Conservation (phyloP, 2,888 invertebrate species). For the Rhagonycha lutea region DNA sequence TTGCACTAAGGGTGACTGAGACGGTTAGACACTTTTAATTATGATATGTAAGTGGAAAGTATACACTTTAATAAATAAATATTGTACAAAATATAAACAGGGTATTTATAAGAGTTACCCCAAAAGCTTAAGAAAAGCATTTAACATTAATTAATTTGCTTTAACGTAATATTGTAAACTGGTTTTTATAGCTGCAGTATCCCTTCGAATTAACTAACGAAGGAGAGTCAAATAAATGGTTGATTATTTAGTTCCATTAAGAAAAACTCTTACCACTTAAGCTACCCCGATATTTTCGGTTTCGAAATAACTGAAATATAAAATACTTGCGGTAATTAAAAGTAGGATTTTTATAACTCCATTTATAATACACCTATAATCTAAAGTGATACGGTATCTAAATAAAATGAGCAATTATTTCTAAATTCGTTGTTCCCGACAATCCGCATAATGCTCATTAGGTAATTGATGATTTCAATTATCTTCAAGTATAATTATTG, state of each 20-base stretch:
- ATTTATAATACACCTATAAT: neutral
- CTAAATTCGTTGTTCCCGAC: neutral
- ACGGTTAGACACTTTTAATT: conserved; percentile 49
- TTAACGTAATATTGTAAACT: neutral
- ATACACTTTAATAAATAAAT: conserved; percentile 34
- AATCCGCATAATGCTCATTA: neutral
- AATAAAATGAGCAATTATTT: neutral
- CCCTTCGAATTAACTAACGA: neutral
- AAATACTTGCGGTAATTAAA: neutral
- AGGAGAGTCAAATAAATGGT: neutral
- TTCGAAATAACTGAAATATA: neutral
- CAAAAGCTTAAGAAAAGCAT: neutral
- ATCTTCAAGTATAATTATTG: neutral
- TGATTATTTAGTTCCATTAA: neutral
- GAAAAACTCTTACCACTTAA: neutral
- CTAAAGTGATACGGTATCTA: neutral
- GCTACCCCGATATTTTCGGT: neutral
- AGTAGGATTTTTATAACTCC: neutral
- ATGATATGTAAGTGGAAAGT: conserved; percentile 45
- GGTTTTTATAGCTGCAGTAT: neutral
- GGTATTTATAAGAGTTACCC: conserved; percentile 11
- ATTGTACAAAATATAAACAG: neutral
- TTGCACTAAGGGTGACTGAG: conserved; percentile 44
- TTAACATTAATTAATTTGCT: neutral
- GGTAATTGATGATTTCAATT: neutral